These are phyloP conservation scores for Bembecia ichneumoniformis DNA, from an alignment of 2,888 invertebrate genomes.

Conservation along the genomic window DNA sequence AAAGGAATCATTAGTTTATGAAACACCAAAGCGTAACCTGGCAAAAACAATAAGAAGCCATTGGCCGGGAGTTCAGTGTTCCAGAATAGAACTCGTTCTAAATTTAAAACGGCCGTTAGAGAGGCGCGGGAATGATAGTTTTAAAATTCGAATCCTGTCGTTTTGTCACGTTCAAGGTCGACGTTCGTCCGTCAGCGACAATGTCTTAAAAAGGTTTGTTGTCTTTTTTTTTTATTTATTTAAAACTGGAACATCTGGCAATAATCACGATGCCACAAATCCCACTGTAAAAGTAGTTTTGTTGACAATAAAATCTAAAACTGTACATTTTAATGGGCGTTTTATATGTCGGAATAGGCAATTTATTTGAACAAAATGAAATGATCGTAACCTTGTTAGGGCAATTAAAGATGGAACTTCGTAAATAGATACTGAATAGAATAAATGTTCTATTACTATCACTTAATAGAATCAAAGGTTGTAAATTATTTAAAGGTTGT, in stretches of 20 bases:
- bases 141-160: constrained; percentile 54
- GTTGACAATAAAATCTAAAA: constrained; percentile 34
- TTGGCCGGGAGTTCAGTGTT: constrained; percentile 61
- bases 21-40: constrained; percentile 8
- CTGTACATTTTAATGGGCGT: constrained; percentile 19
- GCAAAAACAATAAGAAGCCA: constrained; percentile 59
- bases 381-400: constrained; percentile 23
- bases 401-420: constrained; percentile 22
- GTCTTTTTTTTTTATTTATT: constrained; percentile 15
- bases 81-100: constrained; percentile 66
- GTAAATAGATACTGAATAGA: constrained; percentile 14
- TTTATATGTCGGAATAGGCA: constrained; percentile 24
- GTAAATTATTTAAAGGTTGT: too few species aligned
- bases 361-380: constrained; percentile 27
- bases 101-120: constrained; percentile 61
- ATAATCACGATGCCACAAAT: constrained; percentile 21
- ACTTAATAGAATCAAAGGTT: too few species aligned
- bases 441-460: neutral
- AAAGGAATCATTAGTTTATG: neutral
- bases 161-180: constrained; percentile 69
- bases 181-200: constrained; percentile 12
- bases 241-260: constrained; percentile 40
- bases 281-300: constrained; percentile 19
- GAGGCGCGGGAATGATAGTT: constrained; percentile 56
- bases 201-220: too few species aligned